phyloP scores from a whole-genome alignment of 2,888 invertebrate genomes.

The Leucoma salicis region DNA sequence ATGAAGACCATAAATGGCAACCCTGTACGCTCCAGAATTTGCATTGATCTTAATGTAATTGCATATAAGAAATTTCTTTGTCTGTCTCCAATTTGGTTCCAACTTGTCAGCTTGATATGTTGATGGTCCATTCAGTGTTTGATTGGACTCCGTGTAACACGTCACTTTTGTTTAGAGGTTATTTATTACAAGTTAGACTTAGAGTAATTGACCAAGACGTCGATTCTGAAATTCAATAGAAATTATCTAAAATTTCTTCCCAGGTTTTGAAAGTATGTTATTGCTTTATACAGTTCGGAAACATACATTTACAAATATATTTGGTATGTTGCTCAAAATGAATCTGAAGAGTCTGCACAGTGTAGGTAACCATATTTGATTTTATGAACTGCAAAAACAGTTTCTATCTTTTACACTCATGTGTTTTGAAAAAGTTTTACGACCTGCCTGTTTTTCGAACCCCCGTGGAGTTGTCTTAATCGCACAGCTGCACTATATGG shows the following conservation, averaged over 20 bases:
- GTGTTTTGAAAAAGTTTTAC: too few species aligned
- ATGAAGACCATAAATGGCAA: conserved; percentile 71
- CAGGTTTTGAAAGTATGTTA: background rate
- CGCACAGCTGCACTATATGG: too few species aligned
- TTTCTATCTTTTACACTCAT: too few species aligned
- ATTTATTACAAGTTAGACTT: conserved; percentile 33
- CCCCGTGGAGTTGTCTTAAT: too few species aligned
- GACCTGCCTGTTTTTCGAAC: too few species aligned
- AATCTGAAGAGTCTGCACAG: too few species aligned
- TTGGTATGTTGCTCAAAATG: too few species aligned
- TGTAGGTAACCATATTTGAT: too few species aligned
- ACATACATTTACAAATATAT: too few species aligned
- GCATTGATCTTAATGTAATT: conserved; percentile 60
- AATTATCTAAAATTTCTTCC: background rate
- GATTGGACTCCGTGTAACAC: conserved; percentile 32
- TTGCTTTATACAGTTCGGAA: too few species aligned
- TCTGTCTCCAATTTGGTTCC: conserved; percentile 43
- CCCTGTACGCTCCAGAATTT: conserved; percentile 64
- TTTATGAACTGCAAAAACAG: too few species aligned
- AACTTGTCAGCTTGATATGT: conserved; percentile 43
- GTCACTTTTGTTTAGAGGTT: conserved; percentile 27
- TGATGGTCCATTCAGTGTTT: conserved; percentile 53
- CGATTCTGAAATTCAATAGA: conserved; percentile 13
- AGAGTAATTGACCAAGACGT: conserved; percentile 15
- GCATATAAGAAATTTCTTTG: conserved; percentile 38